Base-by-base conservation (phyloP, 1,140 invertebrate genomes). In the Mamestra configurata region DNA sequence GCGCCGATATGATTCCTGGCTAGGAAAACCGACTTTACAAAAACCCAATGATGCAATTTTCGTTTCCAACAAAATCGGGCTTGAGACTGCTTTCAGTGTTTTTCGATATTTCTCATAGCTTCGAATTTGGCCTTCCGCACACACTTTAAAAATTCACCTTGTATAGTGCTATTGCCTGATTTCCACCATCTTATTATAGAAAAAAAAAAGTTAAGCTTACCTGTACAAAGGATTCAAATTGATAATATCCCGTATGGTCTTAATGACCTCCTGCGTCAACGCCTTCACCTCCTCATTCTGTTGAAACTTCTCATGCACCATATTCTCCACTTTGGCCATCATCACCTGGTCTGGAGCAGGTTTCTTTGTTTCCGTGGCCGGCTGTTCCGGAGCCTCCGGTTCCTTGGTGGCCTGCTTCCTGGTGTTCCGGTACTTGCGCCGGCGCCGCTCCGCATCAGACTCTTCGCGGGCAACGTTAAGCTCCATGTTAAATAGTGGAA, bases 241-340 rank as follows among this genome's bases (percentile, higher is more conserved):
- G 77, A 99, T 99, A 81, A 99, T 99, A 95, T 99, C 99, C 64
- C 98, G 95, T 61, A 99, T 99, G 0, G 99, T 99, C 95, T 99
- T 99, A 8, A 99, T 99, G 79, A 99, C 97, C 96, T 99, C 99
- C 95, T 99, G 98, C 0, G 98, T 99, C 55, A 99, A 90, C 3
- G 99, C 99, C 95, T 99, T 99, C 22, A 99, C 97, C 96, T 99
- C 99, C 92, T 99, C 98, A 15, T 97, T 99, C 92, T 98, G 97
- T 82, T 97, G 96, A 93, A 99, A 99, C 83, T 98, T 97, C 78
- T 99, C 97, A 90, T 99, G 98, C 40, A 97, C 96, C 55, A 99
- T 92, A 96, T 99, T 99, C 93, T 99, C 98, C 37, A 99, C 98
- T 95, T 99, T 98, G 0, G 98, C 98, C 97, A 99, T 99, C 37